Percentiles rank a stretch among this genome's conserved stretches.
phyloP scores from a whole-genome alignment of 2,113 vertebrate species.

The Saguinus imperator region DNA sequence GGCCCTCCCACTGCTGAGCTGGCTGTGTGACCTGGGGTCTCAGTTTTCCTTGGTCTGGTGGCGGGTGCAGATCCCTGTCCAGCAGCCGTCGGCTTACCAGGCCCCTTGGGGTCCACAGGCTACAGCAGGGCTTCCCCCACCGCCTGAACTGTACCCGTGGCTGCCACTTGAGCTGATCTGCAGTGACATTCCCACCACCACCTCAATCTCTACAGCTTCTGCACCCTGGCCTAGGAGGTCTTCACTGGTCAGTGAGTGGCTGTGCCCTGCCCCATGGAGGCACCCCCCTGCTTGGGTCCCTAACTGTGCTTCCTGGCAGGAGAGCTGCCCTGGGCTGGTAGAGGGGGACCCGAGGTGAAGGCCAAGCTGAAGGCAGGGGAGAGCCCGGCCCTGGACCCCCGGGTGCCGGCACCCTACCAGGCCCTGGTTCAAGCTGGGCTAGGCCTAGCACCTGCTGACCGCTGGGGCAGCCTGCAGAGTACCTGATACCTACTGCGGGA shows the following conservation, averaged over 20 bases:
- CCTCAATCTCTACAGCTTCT: slow-evolving; percentile 85
- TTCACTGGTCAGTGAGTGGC: slow-evolving; percentile 80
- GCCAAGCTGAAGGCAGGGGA: slow-evolving; percentile 78
- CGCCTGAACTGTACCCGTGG: slow-evolving; percentile 83
- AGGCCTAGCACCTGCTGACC: slow-evolving; percentile 71
- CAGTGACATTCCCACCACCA: slow-evolving; percentile 65
- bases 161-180: slow-evolving; percentile 84
- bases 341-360: slow-evolving; percentile 75
- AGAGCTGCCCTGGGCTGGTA: slow-evolving; percentile 82
- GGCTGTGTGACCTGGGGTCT: not conserved
- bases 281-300: not conserved
- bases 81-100: not conserved
- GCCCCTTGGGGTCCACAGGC: slow-evolving; percentile 40
- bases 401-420: slow-evolving; percentile 79
- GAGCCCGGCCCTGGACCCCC: slow-evolving; percentile 69
- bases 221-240: slow-evolving; percentile 83
- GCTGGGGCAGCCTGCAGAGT: slow-evolving; percentile 78
- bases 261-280: not conserved
- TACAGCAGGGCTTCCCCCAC: slow-evolving; percentile 25
- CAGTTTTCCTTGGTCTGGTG: no score
- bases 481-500: slow-evolving; percentile 74
- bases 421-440: slow-evolving; percentile 78
- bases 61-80: not conserved
- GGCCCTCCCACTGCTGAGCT: not conserved
- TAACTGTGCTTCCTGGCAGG: slow-evolving; percentile 67